Evolutionary conservation across 2,797 vertebrate species (phyloP).

Genomic region (Dryobates pubescens): DNA sequence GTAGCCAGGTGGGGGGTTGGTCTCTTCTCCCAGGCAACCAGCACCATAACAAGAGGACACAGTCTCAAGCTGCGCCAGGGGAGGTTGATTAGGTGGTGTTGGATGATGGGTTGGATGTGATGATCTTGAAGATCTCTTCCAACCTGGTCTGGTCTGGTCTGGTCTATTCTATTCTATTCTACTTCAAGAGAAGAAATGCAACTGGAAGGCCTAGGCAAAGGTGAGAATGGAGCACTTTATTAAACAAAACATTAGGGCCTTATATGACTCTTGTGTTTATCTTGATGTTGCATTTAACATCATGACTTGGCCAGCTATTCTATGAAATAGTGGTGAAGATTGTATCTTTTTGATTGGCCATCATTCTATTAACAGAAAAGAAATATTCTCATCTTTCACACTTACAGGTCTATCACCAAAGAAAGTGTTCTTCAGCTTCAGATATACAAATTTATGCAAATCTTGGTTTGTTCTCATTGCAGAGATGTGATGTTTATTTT

Average conservation of each 20-base stretch:
- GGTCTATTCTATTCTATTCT: too few species aligned
- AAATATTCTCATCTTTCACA: background rate
- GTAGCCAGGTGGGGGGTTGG: too few species aligned
- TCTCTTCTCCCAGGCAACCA: too few species aligned
- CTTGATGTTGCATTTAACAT: background rate
- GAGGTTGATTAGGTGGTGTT: too few species aligned
- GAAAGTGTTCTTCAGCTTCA: background rate
- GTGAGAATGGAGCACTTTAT: rapidly evolving
- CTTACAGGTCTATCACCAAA: background rate
- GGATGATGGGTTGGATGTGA: too few species aligned
- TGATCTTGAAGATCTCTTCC: too few species aligned
- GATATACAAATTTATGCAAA: background rate
- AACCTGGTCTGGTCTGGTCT: too few species aligned
- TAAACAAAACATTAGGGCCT: background rate
- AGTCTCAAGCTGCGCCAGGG: too few species aligned
- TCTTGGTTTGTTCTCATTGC: background rate
- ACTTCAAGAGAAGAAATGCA: background rate
- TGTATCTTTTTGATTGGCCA: background rate
- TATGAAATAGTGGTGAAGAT: background rate
- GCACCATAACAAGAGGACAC: too few species aligned
- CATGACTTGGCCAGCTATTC: background rate
- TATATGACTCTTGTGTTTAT: background rate
- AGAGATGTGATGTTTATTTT: background rate
- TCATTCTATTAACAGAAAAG: background rate
- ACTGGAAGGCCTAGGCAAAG: background rate